Evolutionary conservation across 1,140 invertebrate genomes (phyloP).

Genomic region (Daktulosphaira vitifoliae): DNA sequence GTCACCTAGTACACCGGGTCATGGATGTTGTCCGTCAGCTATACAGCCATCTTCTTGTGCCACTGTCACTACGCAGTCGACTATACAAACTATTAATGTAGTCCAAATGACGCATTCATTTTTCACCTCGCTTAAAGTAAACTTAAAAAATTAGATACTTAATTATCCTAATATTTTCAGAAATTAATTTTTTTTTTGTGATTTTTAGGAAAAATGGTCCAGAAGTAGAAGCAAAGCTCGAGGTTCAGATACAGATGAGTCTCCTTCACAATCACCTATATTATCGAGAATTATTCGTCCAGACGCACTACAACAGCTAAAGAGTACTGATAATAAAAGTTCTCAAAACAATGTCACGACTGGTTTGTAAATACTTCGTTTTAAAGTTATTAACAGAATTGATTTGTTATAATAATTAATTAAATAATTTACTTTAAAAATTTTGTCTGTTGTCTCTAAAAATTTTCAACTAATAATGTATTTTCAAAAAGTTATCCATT

Average conservation of each 20-base stretch:
- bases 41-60: conserved; percentile 25
- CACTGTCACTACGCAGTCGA: conserved; percentile 41
- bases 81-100: conserved; percentile 47
- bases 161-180: too few species aligned
- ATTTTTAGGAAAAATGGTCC: conserved; percentile 23
- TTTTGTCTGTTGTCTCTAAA: too few species aligned
- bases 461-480: too few species aligned
- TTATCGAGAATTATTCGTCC: conserved; percentile 13
- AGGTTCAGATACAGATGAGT: conserved; percentile 23
- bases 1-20: conserved; percentile 15
- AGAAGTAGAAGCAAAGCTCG: conserved; percentile 20
- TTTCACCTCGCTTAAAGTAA: conserved; percentile 56
- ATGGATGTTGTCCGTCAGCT: conserved; percentile 21
- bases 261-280: conserved; percentile 17
- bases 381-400: too few species aligned
- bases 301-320: conserved; percentile 19
- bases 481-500: too few species aligned
- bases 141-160: neutral
- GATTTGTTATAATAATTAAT: too few species aligned
- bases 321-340: conserved; percentile 9
- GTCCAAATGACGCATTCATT: conserved; percentile 62
- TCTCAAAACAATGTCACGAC: conserved; percentile 9
- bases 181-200: too few species aligned
- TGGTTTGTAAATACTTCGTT: too few species aligned
- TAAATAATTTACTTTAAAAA: too few species aligned